A percentile compares a stretch with the other conserved stretches of the same genome.
Conservation (phyloP, 1,140 invertebrate species). For the Drosophila subobscura region DNA sequence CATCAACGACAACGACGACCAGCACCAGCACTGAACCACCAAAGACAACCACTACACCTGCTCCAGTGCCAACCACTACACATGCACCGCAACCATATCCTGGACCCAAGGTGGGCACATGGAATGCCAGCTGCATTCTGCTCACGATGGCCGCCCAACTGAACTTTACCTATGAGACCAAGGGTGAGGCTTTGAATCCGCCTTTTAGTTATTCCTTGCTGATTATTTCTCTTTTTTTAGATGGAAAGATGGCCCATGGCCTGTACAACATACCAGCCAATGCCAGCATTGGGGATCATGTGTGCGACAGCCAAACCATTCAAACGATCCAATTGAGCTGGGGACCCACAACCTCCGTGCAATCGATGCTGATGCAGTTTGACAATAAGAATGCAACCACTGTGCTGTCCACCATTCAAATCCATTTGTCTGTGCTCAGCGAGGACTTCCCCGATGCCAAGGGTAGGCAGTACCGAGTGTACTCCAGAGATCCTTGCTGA, state of each 20-base stretch:
- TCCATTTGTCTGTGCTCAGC: slow-evolving; percentile 45
- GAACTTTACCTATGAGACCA: slow-evolving; percentile 85
- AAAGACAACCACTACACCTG: slow-evolving; percentile 56
- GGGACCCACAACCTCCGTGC: slow-evolving; percentile 52
- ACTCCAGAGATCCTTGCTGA: neutral
- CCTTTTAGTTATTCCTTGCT: neutral
- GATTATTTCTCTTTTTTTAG: slow-evolving; percentile 31
- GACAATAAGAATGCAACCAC: slow-evolving; percentile 51
- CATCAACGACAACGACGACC: slow-evolving; percentile 39
- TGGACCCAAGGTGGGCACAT: slow-evolving; percentile 84
- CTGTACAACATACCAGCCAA: slow-evolving; percentile 68
- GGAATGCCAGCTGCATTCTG: slow-evolving; percentile 86
- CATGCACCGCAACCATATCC: slow-evolving; percentile 82
- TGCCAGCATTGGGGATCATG: slow-evolving; percentile 57
- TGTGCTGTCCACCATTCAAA: slow-evolving; percentile 51
- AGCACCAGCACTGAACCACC: slow-evolving; percentile 41
- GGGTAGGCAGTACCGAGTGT: slow-evolving; percentile 40
- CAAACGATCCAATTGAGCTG: slow-evolving; percentile 68
- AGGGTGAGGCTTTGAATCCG: slow-evolving; percentile 58
- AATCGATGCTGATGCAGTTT: slow-evolving; percentile 59
- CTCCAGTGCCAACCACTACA: slow-evolving; percentile 56
- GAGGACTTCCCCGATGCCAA: slow-evolving; percentile 72
- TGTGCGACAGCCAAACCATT: slow-evolving; percentile 46
- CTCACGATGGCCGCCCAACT: slow-evolving; percentile 87
- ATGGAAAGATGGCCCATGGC: slow-evolving; percentile 51